Percentiles rank a stretch among this genome's conserved stretches.
Evolutionary conservation across 2,888 invertebrate genomes (phyloP).

Genomic region (Polymixis lichenea): DNA sequence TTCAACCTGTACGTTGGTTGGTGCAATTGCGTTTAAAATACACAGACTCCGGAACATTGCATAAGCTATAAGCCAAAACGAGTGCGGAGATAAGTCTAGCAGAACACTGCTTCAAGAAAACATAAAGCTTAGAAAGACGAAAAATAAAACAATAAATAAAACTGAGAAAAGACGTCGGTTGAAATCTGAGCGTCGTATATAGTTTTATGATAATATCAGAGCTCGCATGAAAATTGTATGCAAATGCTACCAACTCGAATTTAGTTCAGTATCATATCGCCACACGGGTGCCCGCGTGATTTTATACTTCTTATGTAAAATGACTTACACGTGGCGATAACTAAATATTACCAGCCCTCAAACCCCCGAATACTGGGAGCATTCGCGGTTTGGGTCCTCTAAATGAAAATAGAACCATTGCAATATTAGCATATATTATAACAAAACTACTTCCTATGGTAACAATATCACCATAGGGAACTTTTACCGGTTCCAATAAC

Average conservation of each 20-base stretch:
- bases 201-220: slow-evolving; percentile 47
- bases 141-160: slow-evolving; percentile 54
- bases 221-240: slow-evolving; percentile 58
- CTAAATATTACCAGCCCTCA: no score
- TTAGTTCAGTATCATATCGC: slow-evolving; percentile 42
- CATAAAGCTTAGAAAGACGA: slow-evolving; percentile 23
- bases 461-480: not conserved
- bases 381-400: not conserved
- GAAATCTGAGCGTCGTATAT: slow-evolving; percentile 38
- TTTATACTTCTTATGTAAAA: slow-evolving; percentile 22
- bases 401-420: slow-evolving; percentile 6
- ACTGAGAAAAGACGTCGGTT: slow-evolving; percentile 24
- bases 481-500: not conserved
- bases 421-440: not conserved
- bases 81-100: slow-evolving; percentile 23
- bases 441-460: not conserved
- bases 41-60: slow-evolving; percentile 47
- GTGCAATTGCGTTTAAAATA: slow-evolving; percentile 42
- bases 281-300: slow-evolving; percentile 4
- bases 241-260: slow-evolving; percentile 57
- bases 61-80: slow-evolving; percentile 55
- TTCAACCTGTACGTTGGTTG: slow-evolving; percentile 22
- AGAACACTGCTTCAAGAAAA: slow-evolving; percentile 40
- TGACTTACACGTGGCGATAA: slow-evolving; percentile 5
- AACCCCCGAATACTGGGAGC: no score